Evolutionary conservation across 2,888 invertebrate species (phyloP), one percentile per base, ranked within the genome.

Genomic region (Ferdinandea cuprea): DNA sequence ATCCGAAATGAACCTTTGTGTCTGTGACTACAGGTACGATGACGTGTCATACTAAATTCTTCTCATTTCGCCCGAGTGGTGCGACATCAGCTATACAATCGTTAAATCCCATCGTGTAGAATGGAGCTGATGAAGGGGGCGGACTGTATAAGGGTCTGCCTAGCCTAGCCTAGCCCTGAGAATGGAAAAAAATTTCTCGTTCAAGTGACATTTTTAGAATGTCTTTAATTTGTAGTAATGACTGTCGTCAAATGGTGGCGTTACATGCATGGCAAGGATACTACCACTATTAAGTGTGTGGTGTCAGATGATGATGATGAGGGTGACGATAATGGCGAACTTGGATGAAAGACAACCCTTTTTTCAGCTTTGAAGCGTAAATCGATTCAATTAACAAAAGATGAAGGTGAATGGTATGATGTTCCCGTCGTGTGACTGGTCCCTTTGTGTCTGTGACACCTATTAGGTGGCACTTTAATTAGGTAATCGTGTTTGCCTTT

Each of bases 161-260:
- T n/a, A n/a, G n/a, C n/a, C n/a, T 15, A 54, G 21, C 28, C 42
- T 17, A 30, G 48, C 30, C 32, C 42, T 28, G 25, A 50, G 56
- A 42, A 65, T 59, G 52, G 44, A 76, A 63, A 42, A 63, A 71
- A n/a, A n/a, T n/a, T n/a, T 56, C 59, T 50, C 6, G 28, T 28
- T 59, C 30, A 37, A 63, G 37, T 21, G 68, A 44, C 37, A 52
- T 25, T 68, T 61, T 66, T 52, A 59, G 52, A 77, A 48, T 61
- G 54, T 77, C 71, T 77, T 72, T 81, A 81, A 81, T 81, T 72
- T 77, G 48, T 46, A 71, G 71, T 77, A 81, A 81, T 77, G 81
- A 77, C 44, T 63, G 56, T 30, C 66, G 46, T 42, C 46, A 50
- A 48, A 44, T 48, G 42, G 69, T 15, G 42, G 6, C 17, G 52